Evolutionary conservation across 2,888 invertebrate genomes (phyloP).

Genomic region (Hemicrepidius hirtus): DNA sequence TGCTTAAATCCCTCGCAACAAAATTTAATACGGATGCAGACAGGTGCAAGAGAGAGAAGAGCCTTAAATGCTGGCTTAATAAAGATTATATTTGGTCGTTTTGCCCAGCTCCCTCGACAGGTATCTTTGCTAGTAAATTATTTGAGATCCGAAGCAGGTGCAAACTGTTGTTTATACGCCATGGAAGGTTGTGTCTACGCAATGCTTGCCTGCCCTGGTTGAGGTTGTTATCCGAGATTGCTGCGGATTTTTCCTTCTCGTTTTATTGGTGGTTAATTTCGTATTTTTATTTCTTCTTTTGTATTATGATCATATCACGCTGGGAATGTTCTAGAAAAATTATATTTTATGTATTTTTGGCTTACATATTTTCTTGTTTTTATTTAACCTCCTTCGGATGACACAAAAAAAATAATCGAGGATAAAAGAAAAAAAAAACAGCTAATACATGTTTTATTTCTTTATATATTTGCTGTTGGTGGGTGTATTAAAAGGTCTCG

Average conservation of each 20-base stretch:
- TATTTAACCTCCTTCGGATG: not conserved
- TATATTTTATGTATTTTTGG: not conserved
- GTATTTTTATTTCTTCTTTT: slow-evolving; percentile 26
- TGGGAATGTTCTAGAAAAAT: not conserved
- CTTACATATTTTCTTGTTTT: not conserved
- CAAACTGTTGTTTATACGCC: slow-evolving; percentile 59
- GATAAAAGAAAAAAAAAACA: not conserved
- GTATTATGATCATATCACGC: not conserved
- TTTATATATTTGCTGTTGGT: not conserved
- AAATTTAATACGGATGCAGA: slow-evolving; percentile 60
- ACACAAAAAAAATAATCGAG: not conserved
- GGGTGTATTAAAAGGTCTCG: slow-evolving; percentile 9
- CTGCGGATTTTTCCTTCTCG: slow-evolving; percentile 42
- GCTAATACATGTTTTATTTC: not conserved
- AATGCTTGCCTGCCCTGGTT: slow-evolving; percentile 22
- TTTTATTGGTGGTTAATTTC: slow-evolving; percentile 36
- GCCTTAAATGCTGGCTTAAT: slow-evolving; percentile 55
- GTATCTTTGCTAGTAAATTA: slow-evolving; percentile 69
- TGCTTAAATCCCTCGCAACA: slow-evolving; percentile 47
- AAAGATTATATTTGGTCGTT: slow-evolving; percentile 60
- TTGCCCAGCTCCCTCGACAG: slow-evolving; percentile 65
- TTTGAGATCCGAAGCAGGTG: slow-evolving; percentile 70
- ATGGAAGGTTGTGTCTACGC: slow-evolving; percentile 50
- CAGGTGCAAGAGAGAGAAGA: slow-evolving; percentile 58
- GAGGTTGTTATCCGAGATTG: slow-evolving; percentile 50